phyloP scores from a whole-genome alignment of 2,888 invertebrate genomes.

The Hylaea fasciaria region DNA sequence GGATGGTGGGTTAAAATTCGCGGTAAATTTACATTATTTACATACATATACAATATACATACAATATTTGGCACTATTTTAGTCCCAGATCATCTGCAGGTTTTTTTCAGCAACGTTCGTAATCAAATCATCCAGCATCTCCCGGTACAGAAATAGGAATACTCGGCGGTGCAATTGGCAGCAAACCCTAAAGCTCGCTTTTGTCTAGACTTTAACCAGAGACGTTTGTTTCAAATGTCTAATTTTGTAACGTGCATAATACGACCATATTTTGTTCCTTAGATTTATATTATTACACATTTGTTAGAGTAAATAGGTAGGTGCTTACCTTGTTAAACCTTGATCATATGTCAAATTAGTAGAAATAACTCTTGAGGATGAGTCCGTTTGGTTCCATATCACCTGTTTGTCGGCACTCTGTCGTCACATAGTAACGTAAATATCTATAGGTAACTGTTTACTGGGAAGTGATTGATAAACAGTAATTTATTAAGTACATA shows the following conservation, averaged over 20 bases:
- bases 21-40: too few relatives aligned
- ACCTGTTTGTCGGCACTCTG: too few relatives aligned
- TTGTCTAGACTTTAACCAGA: constrained; percentile 76
- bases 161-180: constrained; percentile 70
- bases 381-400: background rate
- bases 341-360: too few relatives aligned
- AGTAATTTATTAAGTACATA: too few relatives aligned
- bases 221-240: constrained; percentile 58
- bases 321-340: too few relatives aligned
- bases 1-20: too few relatives aligned
- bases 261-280: constrained; percentile 27
- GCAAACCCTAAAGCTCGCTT: constrained; percentile 65
- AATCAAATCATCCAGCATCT: constrained; percentile 1
- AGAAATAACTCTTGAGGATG: background rate
- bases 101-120: background rate
- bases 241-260: constrained; percentile 31
- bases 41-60: too few relatives aligned
- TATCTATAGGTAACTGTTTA: too few relatives aligned
- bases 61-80: too few relatives aligned
- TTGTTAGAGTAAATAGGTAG: background rate
- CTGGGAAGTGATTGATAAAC: too few relatives aligned
- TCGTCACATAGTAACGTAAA: too few relatives aligned
- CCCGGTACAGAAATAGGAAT: constrained; percentile 47
- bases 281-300: constrained; percentile 6
- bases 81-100: too few relatives aligned